Base-by-base conservation (phyloP, 1,140 invertebrate species). In the Lepidurus arcticus region DNA sequence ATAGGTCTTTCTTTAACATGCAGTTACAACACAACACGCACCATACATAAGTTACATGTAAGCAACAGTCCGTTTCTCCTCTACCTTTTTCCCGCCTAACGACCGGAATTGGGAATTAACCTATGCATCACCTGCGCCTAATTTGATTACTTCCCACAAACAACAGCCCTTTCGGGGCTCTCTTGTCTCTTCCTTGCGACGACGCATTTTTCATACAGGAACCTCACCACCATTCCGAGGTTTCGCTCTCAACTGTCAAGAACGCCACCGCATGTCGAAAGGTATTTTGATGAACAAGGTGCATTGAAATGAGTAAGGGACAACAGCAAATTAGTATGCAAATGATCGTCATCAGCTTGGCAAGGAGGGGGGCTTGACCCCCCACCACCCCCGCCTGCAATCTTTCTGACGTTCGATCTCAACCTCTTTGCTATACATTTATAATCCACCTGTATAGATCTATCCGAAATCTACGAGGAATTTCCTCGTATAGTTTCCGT, bases 311-410 rank as follows among this genome's bases (percentile, higher is more conserved):
- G 34, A 34, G 34, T 65, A n/a, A 65, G 53, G 53, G 53, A 65
- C 8, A 65, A 65, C 53, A 65, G 53, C 53, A 65, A 65, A 65
- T 65, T 65, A 65, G 53, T 65, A 65, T 65, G 53, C 53, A 65
- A 65, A 65, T 65, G 53, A 65, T 65, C n/a, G 21, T 65, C 53
- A 65, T 65, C 53, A 65, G 53, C 53, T 65, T 65, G 16, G 53
- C 53, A n/a, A 65, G 53, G 53, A 65, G 53, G 53, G 53, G 53
- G 53, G 53, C 53, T 65, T 13, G 13, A 65, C 53, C 53, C 53
- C 53, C 53, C 21, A 65, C 53, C 53, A 65, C 53, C 53, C 53
- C 21, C 53, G 53, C 53, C 16, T 16, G 16, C 21, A 65, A 34
- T 34, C 4, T 34, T 34, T 34, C 34, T 4, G 34, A 34, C 34